Base-by-base conservation (phyloP, 1,140 invertebrate species). In the Potamilus streckersoni region DNA sequence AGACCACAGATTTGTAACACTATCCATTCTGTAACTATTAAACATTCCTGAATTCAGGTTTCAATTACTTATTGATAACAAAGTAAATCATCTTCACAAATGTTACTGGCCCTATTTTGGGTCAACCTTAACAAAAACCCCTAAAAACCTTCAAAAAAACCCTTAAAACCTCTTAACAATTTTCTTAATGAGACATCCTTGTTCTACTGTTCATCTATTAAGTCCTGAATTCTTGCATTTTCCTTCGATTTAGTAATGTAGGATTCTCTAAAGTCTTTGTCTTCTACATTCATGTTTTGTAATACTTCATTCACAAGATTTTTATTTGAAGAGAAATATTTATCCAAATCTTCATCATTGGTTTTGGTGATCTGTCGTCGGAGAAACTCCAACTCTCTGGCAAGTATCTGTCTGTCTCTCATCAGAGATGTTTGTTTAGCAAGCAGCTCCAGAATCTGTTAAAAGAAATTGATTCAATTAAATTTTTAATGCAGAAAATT, bases 341-440 rank as follows among this genome's bases (percentile, higher is more conserved):
- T 84, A 14, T 82, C 68, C n/a, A 82, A 49, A 38, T 86, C 83
- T 66, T 79, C 81, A 64, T 82, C 69, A 58, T 82, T 82, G 20
- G 72, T 73, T 61, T 79, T 77, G 49, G 77, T 74, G 11, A 88
- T 77, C 49, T 86, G 82, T 59, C 79, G 79, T 16, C 87, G 84
- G 57, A 88, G 71, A 69, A 88, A 88, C 74, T 88, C 87, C 17
- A 89, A 82, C 73, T 89, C 87, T 56, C 83, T 79, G 12, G 84
- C 86, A 49, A 89, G 65, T 12, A 89, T 66, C 65, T 85, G 84
- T 27, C 87, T 78, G 70, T 89, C 86, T 63, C 80, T 74, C 70
- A 82, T 78, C 60, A 88, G 64, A 63, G 76, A 73, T 27, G 82
- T 84, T 74, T 85, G 83, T 72, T 76, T 76, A 2, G 84, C 80